Conservation (phyloP, 2,113 vertebrate species). For the Perca schrenkii region DNA sequence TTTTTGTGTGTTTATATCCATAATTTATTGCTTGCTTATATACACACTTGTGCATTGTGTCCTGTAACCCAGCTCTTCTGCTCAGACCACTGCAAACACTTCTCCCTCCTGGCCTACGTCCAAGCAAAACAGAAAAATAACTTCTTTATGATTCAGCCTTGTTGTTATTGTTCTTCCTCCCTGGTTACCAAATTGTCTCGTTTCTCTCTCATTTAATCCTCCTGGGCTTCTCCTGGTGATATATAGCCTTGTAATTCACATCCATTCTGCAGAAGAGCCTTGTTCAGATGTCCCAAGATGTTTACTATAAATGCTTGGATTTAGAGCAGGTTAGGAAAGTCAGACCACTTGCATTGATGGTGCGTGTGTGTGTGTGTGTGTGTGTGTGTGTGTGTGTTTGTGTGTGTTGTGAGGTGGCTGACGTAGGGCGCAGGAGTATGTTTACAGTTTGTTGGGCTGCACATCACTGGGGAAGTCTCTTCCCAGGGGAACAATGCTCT, state of each 20-base stretch:
- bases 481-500: slow-evolving; percentile 79
- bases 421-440: slow-evolving; percentile 70
- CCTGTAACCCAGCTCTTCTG: slow-evolving; percentile 42
- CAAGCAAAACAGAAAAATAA: slow-evolving; percentile 85
- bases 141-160: slow-evolving; percentile 84
- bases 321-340: slow-evolving; percentile 83
- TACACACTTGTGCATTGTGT: slow-evolving; percentile 44
- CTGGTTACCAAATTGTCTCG: slow-evolving; percentile 82
- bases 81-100: slow-evolving; percentile 49
- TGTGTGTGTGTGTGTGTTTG: slow-evolving; percentile 11
- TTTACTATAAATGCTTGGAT: slow-evolving; percentile 86
- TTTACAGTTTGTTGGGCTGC: slow-evolving; percentile 74
- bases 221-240: slow-evolving; percentile 75
- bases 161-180: slow-evolving; percentile 84
- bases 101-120: slow-evolving; percentile 72
- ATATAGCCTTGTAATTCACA: slow-evolving; percentile 80
- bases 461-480: slow-evolving; percentile 61
- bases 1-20: slow-evolving; percentile 32
- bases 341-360: slow-evolving; percentile 42
- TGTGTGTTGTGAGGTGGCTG: slow-evolving; percentile 56
- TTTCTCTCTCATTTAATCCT: slow-evolving; percentile 72
- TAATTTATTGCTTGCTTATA: slow-evolving; percentile 63
- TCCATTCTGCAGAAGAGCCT: slow-evolving; percentile 78
- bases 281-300: slow-evolving; percentile 81
- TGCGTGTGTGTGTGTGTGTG: slow-evolving; percentile 46